Percentiles rank a stretch among this genome's conserved stretches.
These are phyloP conservation scores for Centrocercus urophasianus DNA, from an alignment of 2,113 vertebrate species.

Conservation along the genomic window DNA sequence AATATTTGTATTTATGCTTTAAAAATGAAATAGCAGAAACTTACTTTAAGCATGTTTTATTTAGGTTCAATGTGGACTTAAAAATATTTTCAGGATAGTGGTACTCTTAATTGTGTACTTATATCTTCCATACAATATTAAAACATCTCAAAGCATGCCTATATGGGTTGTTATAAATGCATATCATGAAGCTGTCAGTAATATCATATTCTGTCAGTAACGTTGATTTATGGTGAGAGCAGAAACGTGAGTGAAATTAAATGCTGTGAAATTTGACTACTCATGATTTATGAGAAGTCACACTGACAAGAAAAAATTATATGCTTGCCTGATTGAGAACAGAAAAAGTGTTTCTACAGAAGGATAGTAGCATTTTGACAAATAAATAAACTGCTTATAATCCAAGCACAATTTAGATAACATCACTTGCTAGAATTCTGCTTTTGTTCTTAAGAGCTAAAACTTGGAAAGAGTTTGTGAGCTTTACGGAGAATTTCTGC, in stretches of 20 bases:
- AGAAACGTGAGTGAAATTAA: slow-evolving; percentile 22
- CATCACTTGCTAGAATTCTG: neutral
- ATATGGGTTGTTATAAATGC: slow-evolving; percentile 10
- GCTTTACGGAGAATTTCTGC: neutral
- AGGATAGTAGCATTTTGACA: slow-evolving; percentile 24
- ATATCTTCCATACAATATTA: neutral
- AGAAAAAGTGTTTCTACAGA: neutral
- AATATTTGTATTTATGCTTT: neutral
- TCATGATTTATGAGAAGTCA: neutral
- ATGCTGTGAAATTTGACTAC: neutral
- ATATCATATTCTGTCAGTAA: neutral
- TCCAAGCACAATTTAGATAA: neutral
- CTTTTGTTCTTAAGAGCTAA: neutral
- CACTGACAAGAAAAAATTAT: slow-evolving; percentile 48
- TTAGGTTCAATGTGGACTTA: neutral
- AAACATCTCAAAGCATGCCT: neutral
- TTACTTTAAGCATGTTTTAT: neutral
- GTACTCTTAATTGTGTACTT: neutral
- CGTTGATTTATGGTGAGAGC: neutral
- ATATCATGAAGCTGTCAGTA: neutral
- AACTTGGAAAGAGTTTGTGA: neutral
- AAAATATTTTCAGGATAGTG: neutral
- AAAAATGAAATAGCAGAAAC: neutral
- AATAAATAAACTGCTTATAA: neutral
- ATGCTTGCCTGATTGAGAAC: slow-evolving; percentile 22